Conservation (phyloP, 2,797 vertebrate genomes). For the Brachymystax lenok region DNA sequence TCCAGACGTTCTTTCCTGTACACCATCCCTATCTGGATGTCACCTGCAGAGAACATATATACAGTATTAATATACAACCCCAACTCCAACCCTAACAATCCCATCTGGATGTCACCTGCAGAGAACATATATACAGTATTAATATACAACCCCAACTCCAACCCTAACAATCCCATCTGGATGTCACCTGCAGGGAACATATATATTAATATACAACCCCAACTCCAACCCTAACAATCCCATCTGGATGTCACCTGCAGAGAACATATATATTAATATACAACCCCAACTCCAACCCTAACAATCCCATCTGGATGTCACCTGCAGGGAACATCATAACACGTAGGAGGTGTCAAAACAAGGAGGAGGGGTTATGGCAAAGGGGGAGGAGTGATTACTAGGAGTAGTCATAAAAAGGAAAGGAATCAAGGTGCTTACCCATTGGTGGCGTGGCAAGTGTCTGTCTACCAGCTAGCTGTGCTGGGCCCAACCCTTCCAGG, state of each 20-base stretch:
- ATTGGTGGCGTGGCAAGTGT: constrained; percentile 95
- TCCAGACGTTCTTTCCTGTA: constrained; percentile 96
- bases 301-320: background rate
- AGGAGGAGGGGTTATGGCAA: no score
- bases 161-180: no score
- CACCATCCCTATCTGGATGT: constrained; percentile 98
- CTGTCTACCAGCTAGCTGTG: constrained; percentile 93
- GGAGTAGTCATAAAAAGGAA: background rate
- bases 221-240: background rate
- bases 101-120: background rate
- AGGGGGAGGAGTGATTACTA: background rate
- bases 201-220: no score
- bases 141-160: no score
- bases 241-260: background rate
- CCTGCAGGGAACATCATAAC: background rate
- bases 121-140: no score
- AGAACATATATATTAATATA: no score
- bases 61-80: background rate
- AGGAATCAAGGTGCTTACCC: constrained; percentile 75
- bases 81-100: background rate
- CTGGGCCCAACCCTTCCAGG: constrained; percentile 93
- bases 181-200: no score
- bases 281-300: no score
- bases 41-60: constrained; percentile 74
- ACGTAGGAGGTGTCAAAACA: no score